Conservation (phyloP, 2,797 vertebrate genomes). For the Chanos chanos region DNA sequence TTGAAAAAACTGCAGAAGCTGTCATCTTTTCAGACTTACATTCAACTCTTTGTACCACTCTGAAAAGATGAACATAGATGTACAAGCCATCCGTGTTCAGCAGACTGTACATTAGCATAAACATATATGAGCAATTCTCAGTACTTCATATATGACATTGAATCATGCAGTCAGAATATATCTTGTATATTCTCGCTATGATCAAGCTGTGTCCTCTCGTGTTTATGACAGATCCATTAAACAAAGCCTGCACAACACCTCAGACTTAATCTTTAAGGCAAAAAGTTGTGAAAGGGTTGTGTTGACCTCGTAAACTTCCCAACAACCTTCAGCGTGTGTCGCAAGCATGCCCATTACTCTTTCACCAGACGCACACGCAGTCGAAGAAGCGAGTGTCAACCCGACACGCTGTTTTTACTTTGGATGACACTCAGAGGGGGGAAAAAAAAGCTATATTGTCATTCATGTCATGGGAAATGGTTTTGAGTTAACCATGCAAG, state of each 20-base stretch:
- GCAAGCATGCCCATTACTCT: slow-evolving; percentile 53
- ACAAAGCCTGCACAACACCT: background rate
- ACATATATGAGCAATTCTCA: slow-evolving; percentile 6
- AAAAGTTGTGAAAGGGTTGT: slow-evolving; percentile 11
- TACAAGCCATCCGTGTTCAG: background rate
- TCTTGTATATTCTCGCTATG: background rate
- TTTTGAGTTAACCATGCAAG: slow-evolving; percentile 60
- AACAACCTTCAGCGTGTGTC: slow-evolving; percentile 53
- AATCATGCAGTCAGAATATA: slow-evolving; percentile 32
- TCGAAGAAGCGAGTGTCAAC: slow-evolving; percentile 51
- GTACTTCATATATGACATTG: background rate
- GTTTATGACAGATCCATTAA: slow-evolving; percentile 16
- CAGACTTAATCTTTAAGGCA: background rate
- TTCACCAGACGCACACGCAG: slow-evolving; percentile 44
- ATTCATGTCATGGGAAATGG: slow-evolving; percentile 55
- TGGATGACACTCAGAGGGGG: slow-evolving; percentile 62
- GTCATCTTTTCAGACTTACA: slow-evolving; percentile 25
- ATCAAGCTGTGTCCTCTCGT: slow-evolving; percentile 6
- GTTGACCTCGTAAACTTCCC: slow-evolving; percentile 38
- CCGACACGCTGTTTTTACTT: slow-evolving; percentile 56
- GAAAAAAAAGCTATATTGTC: slow-evolving; percentile 60
- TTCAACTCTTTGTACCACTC: background rate
- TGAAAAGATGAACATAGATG: slow-evolving; percentile 11
- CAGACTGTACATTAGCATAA: background rate
- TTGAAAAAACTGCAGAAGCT: background rate